phyloP scores from a whole-genome alignment of 2,797 vertebrate genomes.

The Crocidura indochinensis region DNA sequence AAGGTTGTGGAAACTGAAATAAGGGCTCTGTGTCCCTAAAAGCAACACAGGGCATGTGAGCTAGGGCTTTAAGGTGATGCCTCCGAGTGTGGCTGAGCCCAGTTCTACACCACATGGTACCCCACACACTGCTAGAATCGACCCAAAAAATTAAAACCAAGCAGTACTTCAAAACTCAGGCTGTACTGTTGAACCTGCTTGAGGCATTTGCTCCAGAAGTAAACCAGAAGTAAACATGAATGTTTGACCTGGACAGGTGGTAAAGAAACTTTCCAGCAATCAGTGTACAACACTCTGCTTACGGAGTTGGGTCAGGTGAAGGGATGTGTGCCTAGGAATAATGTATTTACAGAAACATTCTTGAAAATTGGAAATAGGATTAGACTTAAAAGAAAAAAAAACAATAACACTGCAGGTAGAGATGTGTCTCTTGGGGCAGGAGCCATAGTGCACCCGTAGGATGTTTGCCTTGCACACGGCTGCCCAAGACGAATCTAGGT shows the following conservation, averaged over 20 bases:
- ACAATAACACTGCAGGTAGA: neutral
- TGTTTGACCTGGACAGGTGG: neutral
- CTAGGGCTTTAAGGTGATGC: neutral
- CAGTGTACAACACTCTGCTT: neutral
- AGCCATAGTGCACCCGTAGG: no score
- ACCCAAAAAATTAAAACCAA: neutral
- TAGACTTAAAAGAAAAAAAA: neutral
- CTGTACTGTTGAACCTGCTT: neutral
- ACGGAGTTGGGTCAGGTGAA: neutral
- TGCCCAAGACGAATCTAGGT: no score
- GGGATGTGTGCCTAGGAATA: neutral
- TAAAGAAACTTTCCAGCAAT: neutral
- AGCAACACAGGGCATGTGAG: neutral
- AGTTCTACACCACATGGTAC: neutral
- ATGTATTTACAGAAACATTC: neutral
- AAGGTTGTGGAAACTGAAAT: neutral
- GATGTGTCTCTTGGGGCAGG: neutral
- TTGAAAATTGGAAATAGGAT: slow-evolving; percentile 50
- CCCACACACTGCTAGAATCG: no score
- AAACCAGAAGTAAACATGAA: neutral
- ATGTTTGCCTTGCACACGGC: no score
- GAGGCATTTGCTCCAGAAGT: neutral
- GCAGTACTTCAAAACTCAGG: neutral
- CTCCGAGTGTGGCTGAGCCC: neutral
- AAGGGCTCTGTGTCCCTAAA: neutral